Base-by-base conservation (phyloP, 2,113 vertebrate species). In the Ictidomys tridecemlineatus region DNA sequence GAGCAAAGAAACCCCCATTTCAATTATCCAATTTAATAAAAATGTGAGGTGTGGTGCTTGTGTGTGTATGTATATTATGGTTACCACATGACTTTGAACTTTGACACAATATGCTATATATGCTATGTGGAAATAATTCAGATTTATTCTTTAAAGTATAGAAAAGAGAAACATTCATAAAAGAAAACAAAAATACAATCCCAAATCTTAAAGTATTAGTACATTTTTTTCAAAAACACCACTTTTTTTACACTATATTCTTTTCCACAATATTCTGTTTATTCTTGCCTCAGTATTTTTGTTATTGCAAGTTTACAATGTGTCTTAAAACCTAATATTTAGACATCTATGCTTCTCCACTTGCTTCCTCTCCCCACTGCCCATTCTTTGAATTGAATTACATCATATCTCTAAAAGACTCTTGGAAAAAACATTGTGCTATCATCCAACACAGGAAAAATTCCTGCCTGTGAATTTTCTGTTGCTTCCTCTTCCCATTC, bases 41-140 rank as follows among this genome's bases (percentile, higher is more conserved):
- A 85, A 4, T 53, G 4, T 69, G 37, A 69, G n/a, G 26, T 90
- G 11, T 72, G 69, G 85, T 37, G 16, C 87, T 72, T 45, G 34
- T 77, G 18, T 65, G 30, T 73, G 28, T 72, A 28, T 85, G 26
- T 56, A 2, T 92, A n/a, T 58, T 88, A 76, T 58, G 22, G 11
- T 85, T 58, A 48, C 70, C 51, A 76, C 42, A 14, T 67, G 34
- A 93, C 13, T 94, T 89, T 91, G 11, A 67, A 72, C 22, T 86
- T 95, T 76, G 69, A 94, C 86, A 89, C 79, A 84, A 85, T 92
- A 88, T 61, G 22, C 39, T 93, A 53, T 65, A 45, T 61, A 77
- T 56, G 16, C 69, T 72, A 48, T 24, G 17, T 67, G 76, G 65
- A 30, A 48, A 69, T 89, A 79, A 92, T 88, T 90, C 76, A 90